These are phyloP conservation scores for Zaprionus davidi DNA, from an alignment of 1,140 invertebrate genomes.

Conservation along the genomic window DNA sequence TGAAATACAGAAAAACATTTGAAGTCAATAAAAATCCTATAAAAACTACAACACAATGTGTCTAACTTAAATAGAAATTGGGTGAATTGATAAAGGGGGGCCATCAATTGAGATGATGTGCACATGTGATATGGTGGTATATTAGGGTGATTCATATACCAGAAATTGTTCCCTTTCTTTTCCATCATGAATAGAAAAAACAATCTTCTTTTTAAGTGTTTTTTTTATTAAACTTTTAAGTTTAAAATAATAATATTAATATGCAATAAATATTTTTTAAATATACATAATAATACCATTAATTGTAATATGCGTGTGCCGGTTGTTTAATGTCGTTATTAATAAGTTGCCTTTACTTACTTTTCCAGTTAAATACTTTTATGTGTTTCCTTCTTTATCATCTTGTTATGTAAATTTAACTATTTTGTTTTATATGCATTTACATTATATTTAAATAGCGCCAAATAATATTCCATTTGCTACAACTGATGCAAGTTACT, in stretches of 20 bases:
- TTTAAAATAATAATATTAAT: constrained; percentile 79
- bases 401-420: constrained; percentile 76
- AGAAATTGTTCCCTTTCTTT: too few species aligned
- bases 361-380: constrained; percentile 44
- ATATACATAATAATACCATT: constrained; percentile 78
- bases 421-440: constrained; percentile 75
- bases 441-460: constrained; percentile 74
- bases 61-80: background rate
- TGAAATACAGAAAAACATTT: constrained; percentile 63
- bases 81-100: background rate
- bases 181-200: background rate
- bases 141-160: too few species aligned
- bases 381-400: constrained; percentile 2
- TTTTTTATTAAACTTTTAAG: constrained; percentile 79
- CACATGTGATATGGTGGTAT: background rate
- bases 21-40: constrained; percentile 52
- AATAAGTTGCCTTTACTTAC: constrained; percentile 45
- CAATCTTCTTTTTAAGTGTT: constrained; percentile 37
- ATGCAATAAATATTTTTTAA: constrained; percentile 79
- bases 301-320: constrained; percentile 75
- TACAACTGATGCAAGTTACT: constrained; percentile 60
- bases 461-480: constrained; percentile 79
- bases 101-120: background rate
- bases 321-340: constrained; percentile 53
- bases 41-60: constrained; percentile 4